phyloP scores from a whole-genome alignment of 2,113 vertebrate species.

The Chaetops frenatus region DNA sequence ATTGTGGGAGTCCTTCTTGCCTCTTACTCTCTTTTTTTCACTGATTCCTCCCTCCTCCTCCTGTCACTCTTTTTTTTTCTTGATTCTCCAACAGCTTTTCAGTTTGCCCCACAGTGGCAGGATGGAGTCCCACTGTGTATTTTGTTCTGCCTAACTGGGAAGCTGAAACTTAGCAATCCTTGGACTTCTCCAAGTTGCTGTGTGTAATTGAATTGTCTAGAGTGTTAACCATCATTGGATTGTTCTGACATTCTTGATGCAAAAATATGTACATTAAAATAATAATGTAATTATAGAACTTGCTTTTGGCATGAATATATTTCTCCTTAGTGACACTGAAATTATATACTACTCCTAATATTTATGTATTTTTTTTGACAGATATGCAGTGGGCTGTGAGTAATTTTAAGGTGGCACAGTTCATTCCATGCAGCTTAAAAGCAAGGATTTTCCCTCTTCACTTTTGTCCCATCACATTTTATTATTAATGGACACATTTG shows the following conservation, averaged over 20 bases:
- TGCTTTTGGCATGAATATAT: constrained; percentile 18
- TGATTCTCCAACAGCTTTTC: background rate
- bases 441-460: background rate
- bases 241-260: background rate
- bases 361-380: constrained; percentile 16
- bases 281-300: background rate
- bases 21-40: background rate
- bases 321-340: background rate
- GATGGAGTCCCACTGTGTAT: background rate
- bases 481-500: background rate
- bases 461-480: background rate
- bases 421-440: background rate
- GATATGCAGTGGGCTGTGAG: background rate
- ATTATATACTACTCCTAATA: background rate
- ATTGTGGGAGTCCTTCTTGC: background rate
- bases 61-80: background rate
- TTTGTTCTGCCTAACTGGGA: background rate
- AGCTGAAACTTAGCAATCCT: background rate
- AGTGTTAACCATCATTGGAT: background rate
- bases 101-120: background rate
- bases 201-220: background rate
- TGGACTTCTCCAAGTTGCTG: background rate
- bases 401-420: constrained; percentile 13
- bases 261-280: constrained; percentile 10
- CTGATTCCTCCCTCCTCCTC: background rate